Conservation (phyloP, 2,888 invertebrate species). For the Mesochorus sp. region DNA sequence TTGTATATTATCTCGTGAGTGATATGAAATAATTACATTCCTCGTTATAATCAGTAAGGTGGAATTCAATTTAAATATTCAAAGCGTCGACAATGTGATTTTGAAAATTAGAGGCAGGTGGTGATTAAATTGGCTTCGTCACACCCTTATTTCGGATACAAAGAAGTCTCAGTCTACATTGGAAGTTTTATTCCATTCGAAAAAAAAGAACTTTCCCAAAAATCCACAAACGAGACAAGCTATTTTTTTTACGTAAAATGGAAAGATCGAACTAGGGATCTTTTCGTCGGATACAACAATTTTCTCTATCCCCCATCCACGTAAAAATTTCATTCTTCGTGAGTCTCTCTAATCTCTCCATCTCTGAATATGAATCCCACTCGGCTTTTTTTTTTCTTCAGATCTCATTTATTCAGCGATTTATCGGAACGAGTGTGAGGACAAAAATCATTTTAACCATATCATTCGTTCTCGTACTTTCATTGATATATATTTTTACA, state of each 20-base stretch:
- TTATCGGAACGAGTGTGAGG: slow-evolving; percentile 7
- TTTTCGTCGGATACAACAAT: background rate
- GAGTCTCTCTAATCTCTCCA: too few species aligned
- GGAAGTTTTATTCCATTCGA: too few species aligned
- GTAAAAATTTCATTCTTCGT: background rate
- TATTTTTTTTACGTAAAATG: too few species aligned
- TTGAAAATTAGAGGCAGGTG: too few species aligned
- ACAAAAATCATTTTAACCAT: slow-evolving; percentile 28
- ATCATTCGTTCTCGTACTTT: slow-evolving; percentile 4
- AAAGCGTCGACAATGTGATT: too few species aligned
- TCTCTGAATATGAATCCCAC: too few species aligned
- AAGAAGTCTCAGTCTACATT: too few species aligned
- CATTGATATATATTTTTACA: background rate
- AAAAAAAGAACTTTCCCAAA: too few species aligned
- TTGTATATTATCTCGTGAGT: background rate
- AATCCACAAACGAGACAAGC: too few species aligned
- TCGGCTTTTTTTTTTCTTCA: slow-evolving; percentile 29
- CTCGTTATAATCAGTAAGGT: too few species aligned
- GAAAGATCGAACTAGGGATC: too few species aligned
- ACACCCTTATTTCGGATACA: slow-evolving; percentile 13
- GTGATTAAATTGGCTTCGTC: background rate
- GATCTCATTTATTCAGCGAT: slow-evolving; percentile 41
- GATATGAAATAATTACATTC: background rate
- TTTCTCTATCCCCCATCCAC: background rate
- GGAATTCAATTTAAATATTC: too few species aligned